These are phyloP conservation scores for Menidia menidia DNA, from an alignment of 2,797 vertebrate genomes.

Conservation along the genomic window DNA sequence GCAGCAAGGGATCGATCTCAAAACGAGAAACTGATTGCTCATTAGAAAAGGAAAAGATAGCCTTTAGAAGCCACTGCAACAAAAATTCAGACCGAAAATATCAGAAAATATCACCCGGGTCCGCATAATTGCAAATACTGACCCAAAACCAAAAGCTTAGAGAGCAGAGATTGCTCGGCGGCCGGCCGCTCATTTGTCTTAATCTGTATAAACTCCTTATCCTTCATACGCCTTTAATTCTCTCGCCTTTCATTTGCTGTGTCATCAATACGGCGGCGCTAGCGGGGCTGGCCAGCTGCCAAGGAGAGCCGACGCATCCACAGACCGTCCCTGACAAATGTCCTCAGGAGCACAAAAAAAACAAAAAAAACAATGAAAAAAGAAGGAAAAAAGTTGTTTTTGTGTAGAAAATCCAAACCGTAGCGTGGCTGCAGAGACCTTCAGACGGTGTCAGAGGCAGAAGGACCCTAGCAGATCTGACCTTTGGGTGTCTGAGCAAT, in stretches of 20 bases:
- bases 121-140: constrained; percentile 41
- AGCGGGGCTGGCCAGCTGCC: constrained; percentile 19
- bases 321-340: constrained; percentile 39
- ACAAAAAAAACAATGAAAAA: constrained; percentile 3
- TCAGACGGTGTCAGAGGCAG: constrained; percentile 17
- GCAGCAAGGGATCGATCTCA: constrained; percentile 49
- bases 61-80: constrained; percentile 43
- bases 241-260: constrained; percentile 54
- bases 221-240: constrained; percentile 60
- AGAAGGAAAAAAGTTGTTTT: constrained; percentile 16
- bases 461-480: constrained; percentile 26
- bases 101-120: constrained; percentile 26
- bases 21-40: constrained; percentile 47
- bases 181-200: constrained; percentile 63
- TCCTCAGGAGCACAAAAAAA: constrained; percentile 35
- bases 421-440: constrained; percentile 20
- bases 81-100: constrained; percentile 13
- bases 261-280: constrained; percentile 49
- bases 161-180: constrained; percentile 14
- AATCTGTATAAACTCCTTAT: constrained; percentile 45
- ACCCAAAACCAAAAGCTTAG: constrained; percentile 49
- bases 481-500: constrained; percentile 65
- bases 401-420: constrained; percentile 25
- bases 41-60: constrained; percentile 49
- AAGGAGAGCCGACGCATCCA: constrained; percentile 29